These are phyloP conservation scores for Zapus hudsonius DNA, from an alignment of 2,113 vertebrate species.

Conservation along the genomic window DNA sequence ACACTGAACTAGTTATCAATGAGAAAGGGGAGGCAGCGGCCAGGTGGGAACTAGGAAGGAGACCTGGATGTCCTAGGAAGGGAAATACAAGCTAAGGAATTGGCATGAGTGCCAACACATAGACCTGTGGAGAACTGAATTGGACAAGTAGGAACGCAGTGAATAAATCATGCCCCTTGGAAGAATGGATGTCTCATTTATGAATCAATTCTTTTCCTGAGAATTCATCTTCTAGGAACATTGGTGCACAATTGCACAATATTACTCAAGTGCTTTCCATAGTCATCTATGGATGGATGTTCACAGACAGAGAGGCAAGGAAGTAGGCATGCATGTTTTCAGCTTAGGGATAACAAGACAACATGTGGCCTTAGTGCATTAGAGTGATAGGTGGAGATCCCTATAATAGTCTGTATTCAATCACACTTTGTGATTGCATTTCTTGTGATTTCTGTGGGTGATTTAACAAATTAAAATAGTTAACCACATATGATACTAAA, in stretches of 20 bases:
- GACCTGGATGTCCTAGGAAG: neutral
- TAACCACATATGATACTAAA: neutral
- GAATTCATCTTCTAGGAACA: neutral
- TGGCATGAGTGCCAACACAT: fast-evolving
- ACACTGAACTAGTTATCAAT: neutral
- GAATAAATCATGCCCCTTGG: neutral
- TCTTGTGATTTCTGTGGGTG: neutral
- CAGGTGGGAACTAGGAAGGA: neutral
- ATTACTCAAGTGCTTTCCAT: neutral
- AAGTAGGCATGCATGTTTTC: neutral
- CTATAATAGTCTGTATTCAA: neutral
- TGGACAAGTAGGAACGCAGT: neutral
- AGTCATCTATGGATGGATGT: neutral
- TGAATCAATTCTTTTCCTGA: neutral
- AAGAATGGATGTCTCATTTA: neutral
- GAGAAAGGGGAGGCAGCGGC: neutral
- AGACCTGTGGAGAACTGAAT: neutral
- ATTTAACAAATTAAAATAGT: neutral
- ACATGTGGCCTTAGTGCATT: neutral
- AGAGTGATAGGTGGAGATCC: neutral
- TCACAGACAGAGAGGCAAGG: neutral
- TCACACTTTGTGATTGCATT: neutral
- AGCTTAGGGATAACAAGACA: neutral
- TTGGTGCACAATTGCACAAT: neutral
- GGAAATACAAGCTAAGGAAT: neutral